phyloP scores from a whole-genome alignment of 1,140 invertebrate species.

The Lepidostoma basale region DNA sequence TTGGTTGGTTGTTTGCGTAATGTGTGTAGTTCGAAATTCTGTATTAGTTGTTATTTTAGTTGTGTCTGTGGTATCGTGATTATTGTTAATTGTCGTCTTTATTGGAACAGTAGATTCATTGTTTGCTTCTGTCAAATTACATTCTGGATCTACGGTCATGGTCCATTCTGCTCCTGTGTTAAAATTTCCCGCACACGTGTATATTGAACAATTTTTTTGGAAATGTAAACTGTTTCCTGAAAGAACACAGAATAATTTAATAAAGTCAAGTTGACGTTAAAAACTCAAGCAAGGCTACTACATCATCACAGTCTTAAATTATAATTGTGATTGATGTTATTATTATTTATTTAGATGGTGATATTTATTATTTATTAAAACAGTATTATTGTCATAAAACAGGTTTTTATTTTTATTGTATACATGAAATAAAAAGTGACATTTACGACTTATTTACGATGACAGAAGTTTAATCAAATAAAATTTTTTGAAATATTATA shows the following conservation, averaged over 20 bases:
- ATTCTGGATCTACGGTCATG: neutral
- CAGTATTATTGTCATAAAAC: too few relatives aligned
- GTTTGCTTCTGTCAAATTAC: neutral
- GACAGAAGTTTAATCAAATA: too few relatives aligned
- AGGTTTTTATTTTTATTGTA: too few relatives aligned
- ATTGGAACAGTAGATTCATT: neutral
- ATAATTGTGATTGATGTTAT: neutral
- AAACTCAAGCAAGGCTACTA: neutral
- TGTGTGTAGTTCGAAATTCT: neutral
- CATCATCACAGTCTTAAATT: neutral
- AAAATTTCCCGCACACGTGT: conserved; percentile 6
- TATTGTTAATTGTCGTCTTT: neutral
- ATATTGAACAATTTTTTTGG: neutral
- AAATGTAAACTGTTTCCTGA: neutral
- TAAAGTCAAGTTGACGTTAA: too few relatives aligned
- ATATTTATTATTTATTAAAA: neutral
- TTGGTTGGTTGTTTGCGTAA: neutral
- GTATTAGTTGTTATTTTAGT: neutral
- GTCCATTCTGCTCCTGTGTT: conserved; percentile 7
- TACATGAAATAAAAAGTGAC: too few relatives aligned
- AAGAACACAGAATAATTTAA: neutral
- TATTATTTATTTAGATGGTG: neutral
- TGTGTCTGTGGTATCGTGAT: neutral
- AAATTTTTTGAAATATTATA: too few relatives aligned
- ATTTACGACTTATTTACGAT: too few relatives aligned